Evolutionary conservation across 2,888 invertebrate genomes (phyloP).

Genomic region (Tetanocera ferruginea): DNA sequence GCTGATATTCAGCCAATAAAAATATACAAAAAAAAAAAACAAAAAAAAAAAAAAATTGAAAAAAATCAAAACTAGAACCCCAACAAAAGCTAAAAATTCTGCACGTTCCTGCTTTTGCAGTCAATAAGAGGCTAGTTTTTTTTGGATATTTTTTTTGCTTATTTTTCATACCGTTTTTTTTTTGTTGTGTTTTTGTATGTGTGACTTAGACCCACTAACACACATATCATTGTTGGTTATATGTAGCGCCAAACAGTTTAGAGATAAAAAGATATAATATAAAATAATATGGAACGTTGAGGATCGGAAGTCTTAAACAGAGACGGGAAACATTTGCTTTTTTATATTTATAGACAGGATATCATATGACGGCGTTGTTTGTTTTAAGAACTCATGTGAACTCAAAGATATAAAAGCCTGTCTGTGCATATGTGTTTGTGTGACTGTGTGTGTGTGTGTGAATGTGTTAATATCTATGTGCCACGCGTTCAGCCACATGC

Average conservation of each 20-base stretch:
- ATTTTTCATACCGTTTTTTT: neutral
- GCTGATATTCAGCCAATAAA: neutral
- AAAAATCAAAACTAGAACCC: neutral
- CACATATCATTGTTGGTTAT: neutral
- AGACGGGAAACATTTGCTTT: neutral
- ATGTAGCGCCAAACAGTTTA: neutral
- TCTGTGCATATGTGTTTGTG: too few relatives aligned
- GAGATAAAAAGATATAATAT: constrained; percentile 41
- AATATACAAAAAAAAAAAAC: neutral
- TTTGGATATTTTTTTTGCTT: too few relatives aligned
- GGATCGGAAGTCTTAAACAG: constrained; percentile 37
- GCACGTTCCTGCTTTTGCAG: neutral
- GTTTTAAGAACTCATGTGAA: neutral
- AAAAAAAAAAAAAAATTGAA: too few relatives aligned
- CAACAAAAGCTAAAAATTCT: neutral
- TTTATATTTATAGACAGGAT: constrained; percentile 7
- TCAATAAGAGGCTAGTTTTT: too few relatives aligned
- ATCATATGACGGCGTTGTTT: neutral
- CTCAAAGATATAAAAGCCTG: neutral
- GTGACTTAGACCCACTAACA: neutral
- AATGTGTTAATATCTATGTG: too few relatives aligned
- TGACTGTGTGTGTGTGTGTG: too few relatives aligned
- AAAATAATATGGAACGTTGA: constrained; percentile 52
- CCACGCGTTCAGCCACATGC: too few relatives aligned
- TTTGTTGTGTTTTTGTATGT: neutral